phyloP scores from a whole-genome alignment of 1,140 invertebrate species.

The Drosophila punjabiensis region DNA sequence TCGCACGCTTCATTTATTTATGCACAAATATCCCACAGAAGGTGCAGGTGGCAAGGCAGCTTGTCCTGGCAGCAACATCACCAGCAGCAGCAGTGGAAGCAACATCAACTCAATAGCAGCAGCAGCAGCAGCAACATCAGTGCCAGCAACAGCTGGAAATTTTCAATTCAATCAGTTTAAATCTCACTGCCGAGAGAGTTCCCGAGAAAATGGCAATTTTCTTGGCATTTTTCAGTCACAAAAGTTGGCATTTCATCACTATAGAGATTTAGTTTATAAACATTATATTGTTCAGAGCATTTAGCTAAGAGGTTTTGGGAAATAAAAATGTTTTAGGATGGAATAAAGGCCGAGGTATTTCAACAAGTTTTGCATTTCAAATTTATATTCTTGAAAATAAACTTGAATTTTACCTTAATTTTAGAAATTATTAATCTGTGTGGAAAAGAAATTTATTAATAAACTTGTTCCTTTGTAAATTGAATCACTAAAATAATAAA shows the following conservation, averaged over 20 bases:
- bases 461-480: neutral
- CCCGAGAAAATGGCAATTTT: constrained; percentile 15
- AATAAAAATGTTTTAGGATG: constrained; percentile 1
- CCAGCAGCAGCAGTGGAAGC: constrained; percentile 18
- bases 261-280: constrained; percentile 5
- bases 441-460: neutral
- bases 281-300: constrained; percentile 11
- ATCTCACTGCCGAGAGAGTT: constrained; percentile 18
- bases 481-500: neutral
- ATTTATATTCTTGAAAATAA: no score
- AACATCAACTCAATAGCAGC: constrained; percentile 24
- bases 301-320: neutral
- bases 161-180: constrained; percentile 76
- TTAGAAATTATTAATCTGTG: neutral
- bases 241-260: constrained; percentile 13
- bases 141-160: constrained; percentile 61
- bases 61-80: constrained; percentile 15
- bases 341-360: no score
- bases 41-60: constrained; percentile 33
- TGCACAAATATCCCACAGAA: constrained; percentile 59
- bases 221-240: neutral
- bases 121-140: constrained; percentile 16
- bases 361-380: neutral
- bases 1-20: constrained; percentile 57
- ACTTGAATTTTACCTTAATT: neutral